Conservation (phyloP, 2,888 invertebrate genomes). For the Boloria euphrosyne region DNA sequence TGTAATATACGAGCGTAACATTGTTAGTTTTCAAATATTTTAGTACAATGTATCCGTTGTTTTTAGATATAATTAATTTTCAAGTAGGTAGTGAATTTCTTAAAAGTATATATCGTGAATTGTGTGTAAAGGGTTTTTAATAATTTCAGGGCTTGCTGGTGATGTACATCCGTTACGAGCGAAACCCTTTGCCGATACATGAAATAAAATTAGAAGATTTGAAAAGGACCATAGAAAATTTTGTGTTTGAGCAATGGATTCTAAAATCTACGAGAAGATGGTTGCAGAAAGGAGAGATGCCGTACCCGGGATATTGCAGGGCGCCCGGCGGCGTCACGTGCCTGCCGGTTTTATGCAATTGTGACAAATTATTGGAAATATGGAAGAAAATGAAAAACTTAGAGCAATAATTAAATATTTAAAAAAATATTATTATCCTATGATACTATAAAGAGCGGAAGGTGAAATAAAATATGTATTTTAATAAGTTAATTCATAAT, state of each 20-base stretch:
- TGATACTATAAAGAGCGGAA: too few species aligned
- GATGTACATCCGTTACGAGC: slow-evolving; percentile 56
- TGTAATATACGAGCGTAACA: slow-evolving; percentile 25
- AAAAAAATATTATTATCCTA: background rate
- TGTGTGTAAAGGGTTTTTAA: slow-evolving; percentile 12
- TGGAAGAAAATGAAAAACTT: slow-evolving; percentile 50
- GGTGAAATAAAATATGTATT: background rate
- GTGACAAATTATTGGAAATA: slow-evolving; percentile 52
- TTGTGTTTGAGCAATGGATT: slow-evolving; percentile 30
- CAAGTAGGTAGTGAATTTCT: slow-evolving; percentile 23
- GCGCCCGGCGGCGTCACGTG: slow-evolving; percentile 60
- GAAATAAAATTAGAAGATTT: slow-evolving; percentile 45
- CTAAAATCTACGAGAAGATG: slow-evolving; percentile 53
- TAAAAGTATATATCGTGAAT: slow-evolving; percentile 1
- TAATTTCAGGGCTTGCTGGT: slow-evolving; percentile 57
- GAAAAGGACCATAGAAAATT: slow-evolving; percentile 39
- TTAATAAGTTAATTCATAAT: background rate
- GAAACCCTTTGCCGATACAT: slow-evolving; percentile 50
- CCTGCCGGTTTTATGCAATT: slow-evolving; percentile 62
- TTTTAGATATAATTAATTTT: slow-evolving; percentile 27
- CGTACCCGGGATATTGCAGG: slow-evolving; percentile 72
- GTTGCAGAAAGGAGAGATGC: slow-evolving; percentile 59
- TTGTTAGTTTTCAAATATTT: background rate
- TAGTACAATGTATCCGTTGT: slow-evolving; percentile 29
- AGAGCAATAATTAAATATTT: background rate